These are phyloP conservation scores for Rhaphigaster nebulosa DNA, from an alignment of 2,888 invertebrate species.

Conservation along the genomic window DNA sequence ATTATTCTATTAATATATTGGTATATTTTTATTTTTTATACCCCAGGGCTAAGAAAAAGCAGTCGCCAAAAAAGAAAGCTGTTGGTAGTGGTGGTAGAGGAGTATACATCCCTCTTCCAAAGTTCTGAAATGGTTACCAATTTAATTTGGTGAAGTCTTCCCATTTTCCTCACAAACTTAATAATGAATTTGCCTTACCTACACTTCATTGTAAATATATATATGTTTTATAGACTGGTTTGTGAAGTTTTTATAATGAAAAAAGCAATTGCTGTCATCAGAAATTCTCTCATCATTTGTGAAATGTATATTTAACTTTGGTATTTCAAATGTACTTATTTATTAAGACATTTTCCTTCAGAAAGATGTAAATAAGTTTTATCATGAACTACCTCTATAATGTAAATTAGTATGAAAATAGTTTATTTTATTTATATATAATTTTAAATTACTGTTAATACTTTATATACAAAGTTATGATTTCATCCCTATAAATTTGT, in stretches of 20 bases:
- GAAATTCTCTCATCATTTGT: not conserved
- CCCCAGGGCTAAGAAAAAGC: conserved; percentile 41
- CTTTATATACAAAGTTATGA: not conserved
- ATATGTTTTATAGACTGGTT: not conserved
- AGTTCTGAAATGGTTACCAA: not conserved
- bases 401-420: not conserved
- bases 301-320: not conserved
- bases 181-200: not conserved
- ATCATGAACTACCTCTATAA: not conserved
- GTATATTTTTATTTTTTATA: not conserved
- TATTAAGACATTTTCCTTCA: not conserved
- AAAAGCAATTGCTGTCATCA: not conserved
- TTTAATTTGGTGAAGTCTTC: not conserved
- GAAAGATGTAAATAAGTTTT: not conserved
- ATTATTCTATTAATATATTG: not conserved
- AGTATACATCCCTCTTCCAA: conserved; percentile 48
- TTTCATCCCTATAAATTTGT: not conserved
- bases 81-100: conserved; percentile 35
- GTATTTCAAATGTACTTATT: not conserved
- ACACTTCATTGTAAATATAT: not conserved
- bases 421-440: conserved; percentile 4
- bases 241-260: not conserved
- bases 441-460: not conserved
- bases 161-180: not conserved
- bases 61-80: not conserved